Base-by-base conservation (phyloP, 2,888 invertebrate species). In the Sepiola atlantica region DNA sequence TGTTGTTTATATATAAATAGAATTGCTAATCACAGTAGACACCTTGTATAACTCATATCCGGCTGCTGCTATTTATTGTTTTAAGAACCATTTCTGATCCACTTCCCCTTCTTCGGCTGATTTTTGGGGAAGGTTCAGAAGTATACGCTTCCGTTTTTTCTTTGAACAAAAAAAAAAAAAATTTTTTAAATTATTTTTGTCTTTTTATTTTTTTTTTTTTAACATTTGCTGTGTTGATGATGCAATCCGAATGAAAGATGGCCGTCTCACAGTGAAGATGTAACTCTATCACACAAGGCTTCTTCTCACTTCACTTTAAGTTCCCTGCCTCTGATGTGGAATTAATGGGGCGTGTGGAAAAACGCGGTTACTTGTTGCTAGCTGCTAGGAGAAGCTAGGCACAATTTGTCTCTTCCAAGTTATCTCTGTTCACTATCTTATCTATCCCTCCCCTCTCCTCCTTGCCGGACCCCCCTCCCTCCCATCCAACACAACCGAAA, bases 311-410 rank as follows among this genome's bases (percentile, higher is more conserved):
- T 77, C n/a, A 77, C n/a, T 77, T 77, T 77, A 77, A 77, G 77
- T 77, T 77, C 77, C 77, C 77, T 77, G 77, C 77, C 77, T 77
- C 77, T 77, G 77, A 77, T 77, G 77, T 77, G 77, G 77, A 77
- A 77, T 77, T 77, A 77, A 77, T 77, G 77, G 77, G 77, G 77
- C 77, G 77, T 77, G 77, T 77, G 77, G 77, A 77, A 32, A 77
- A 32, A 77, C 77, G n/a, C 32, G 77, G 77, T 77, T n/a, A 77
- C 77, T 77, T 77, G 77, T 77, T 77, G 77, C 77, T 77, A 77
- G 77, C 77, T 77, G 77, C n/a, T n/a, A 77, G 16, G 77, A 32
- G 77, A n/a, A 28, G 61, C 61, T 12, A 6, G 12, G 77, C 77
- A 77, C 77, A 77, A 77, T 77, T 77, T 77, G 77, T 77, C n/a